Base-by-base conservation (phyloP, 2,113 vertebrate genomes). In the Vulpes lagopus region DNA sequence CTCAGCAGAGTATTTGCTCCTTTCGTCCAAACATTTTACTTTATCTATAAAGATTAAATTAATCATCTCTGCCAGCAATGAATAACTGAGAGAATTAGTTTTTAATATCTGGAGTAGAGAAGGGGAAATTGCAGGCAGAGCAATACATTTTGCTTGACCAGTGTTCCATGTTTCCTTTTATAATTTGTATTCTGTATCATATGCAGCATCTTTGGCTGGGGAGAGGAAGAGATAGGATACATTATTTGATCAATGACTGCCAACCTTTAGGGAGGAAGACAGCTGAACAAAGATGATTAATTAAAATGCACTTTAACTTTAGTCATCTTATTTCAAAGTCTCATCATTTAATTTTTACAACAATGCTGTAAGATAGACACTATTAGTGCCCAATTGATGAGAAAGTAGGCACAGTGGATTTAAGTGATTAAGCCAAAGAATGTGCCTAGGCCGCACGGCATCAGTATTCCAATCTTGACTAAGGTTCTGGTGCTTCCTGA, bases 21-120 rank as follows among this genome's bases (percentile, higher is more conserved):
- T 97, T 97, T 96, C 20, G 8, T 93, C 89, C 98, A 97, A 98
- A 97, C 95, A 94, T 97, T 97, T 97, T 95, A 97, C 91, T 98
- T 89, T 97, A 97, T 95, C 96, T 97, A 32, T 87, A 91, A 96
- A 97, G 96, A 96, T 97, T 97, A 97, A 98, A 97, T 98, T 97
- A 97, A 97, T 97, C 93, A 96, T 94, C 95, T 95, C 89, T 97
- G 91, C 82, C 91, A 97, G 93, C 89, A 93, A 94, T 97, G 95
- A 97, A 97, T 97, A 97, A 95, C 89, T 49, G 73, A 97, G 96
- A 92, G 93, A 97, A 97, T 84, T 91, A 91, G 89, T 95, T 98
- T 96, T 97, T 97, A 93, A 95, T 95, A 93, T 96, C 86, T 97
- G 74, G 32, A 93, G 35, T 90, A 81, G 57, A 78, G 62, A 89